phyloP scores from a whole-genome alignment of 2,797 vertebrate species.

The Girardinus metallicus region DNA sequence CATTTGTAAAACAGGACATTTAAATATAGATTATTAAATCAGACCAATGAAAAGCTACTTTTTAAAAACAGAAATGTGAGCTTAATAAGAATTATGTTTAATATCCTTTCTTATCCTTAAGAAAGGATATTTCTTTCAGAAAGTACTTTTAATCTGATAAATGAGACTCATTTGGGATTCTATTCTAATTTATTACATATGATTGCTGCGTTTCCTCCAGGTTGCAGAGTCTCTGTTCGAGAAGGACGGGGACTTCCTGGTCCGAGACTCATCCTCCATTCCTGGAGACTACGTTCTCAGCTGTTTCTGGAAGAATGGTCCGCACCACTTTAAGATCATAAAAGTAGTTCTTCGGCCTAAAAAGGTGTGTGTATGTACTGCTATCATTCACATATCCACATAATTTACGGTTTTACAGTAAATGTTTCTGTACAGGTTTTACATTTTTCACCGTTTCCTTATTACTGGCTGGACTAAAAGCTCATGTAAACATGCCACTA shows the following conservation, averaged over 20 bases:
- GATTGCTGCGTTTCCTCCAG: constrained; percentile 64
- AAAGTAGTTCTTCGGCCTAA: constrained; percentile 86
- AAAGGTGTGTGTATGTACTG: constrained; percentile 62
- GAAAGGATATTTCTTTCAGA: no score
- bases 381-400: background rate
- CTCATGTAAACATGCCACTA: background rate
- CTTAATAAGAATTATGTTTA: no score
- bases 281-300: constrained; percentile 84
- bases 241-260: constrained; percentile 88
- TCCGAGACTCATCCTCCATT: constrained; percentile 82
- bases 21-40: no score
- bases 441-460: background rate
- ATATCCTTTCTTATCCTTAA: no score
- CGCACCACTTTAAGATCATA: constrained; percentile 90
- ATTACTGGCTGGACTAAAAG: background rate
- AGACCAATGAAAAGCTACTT: no score
- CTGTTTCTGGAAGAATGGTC: constrained; percentile 81
- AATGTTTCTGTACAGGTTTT: background rate
- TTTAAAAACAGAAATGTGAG: no score
- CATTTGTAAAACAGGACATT: no score
- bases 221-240: constrained; percentile 82
- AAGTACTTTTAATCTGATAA: no score
- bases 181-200: no score
- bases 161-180: no score
- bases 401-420: background rate